Evolutionary conservation across 2,888 invertebrate genomes (phyloP).

Genomic region (Amblyjoppa fuscipennis): DNA sequence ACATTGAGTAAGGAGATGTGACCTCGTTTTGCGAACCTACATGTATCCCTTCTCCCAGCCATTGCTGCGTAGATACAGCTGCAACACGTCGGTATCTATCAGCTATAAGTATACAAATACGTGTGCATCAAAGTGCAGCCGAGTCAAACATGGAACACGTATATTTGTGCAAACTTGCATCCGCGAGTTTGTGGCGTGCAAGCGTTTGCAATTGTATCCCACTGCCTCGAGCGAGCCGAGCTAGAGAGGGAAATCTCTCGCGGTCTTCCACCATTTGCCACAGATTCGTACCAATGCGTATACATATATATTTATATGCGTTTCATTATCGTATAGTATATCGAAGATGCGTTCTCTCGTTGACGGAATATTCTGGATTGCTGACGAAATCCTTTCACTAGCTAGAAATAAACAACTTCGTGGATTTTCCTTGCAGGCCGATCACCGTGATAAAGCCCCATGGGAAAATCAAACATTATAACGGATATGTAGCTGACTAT

Average conservation of each 20-base stretch:
- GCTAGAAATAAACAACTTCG: constrained; percentile 29
- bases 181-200: constrained; percentile 14
- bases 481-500: too few species aligned
- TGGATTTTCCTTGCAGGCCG: constrained; percentile 58
- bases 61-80: neutral
- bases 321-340: constrained; percentile 17
- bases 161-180: constrained; percentile 41
- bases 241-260: constrained; percentile 1
- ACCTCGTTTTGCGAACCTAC: neutral
- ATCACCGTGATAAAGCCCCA: constrained; percentile 32
- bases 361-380: constrained; percentile 48
- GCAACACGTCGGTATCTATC: neutral
- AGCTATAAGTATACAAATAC: neutral
- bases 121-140: neutral
- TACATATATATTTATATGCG: neutral
- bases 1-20: neutral
- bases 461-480: too few species aligned
- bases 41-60: neutral
- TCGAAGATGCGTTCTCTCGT: constrained; percentile 17
- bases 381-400: constrained; percentile 37
- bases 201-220: constrained; percentile 39
- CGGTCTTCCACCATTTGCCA: constrained; percentile 36
- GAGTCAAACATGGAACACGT: neutral
- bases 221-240: constrained; percentile 6
- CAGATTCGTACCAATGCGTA: neutral